These are phyloP conservation scores for Troides oblongomaculatus DNA, from an alignment of 2,888 invertebrate species.

Conservation along the genomic window DNA sequence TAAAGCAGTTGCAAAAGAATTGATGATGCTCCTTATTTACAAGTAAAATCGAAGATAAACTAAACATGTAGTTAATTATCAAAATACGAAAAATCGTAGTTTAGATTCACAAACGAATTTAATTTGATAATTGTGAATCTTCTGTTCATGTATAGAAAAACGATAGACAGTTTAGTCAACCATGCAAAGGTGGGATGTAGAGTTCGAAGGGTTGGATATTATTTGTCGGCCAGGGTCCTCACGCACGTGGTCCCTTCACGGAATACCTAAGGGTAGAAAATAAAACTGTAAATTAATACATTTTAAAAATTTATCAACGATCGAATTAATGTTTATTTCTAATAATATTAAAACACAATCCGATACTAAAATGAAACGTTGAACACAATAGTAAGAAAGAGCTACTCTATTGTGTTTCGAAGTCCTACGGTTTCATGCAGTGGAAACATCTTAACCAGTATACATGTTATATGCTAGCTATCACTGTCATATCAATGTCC, in stretches of 20 bases:
- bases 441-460: too few relatives aligned
- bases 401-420: not conserved
- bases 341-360: not conserved
- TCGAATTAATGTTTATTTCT: not conserved
- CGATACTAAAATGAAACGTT: not conserved
- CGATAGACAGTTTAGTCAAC: conserved; percentile 11
- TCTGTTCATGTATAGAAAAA: not conserved
- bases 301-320: not conserved
- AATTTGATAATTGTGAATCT: not conserved
- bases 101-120: not conserved
- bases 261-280: not conserved
- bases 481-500: too few relatives aligned
- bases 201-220: conserved; percentile 50
- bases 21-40: too few relatives aligned
- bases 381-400: not conserved
- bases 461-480: too few relatives aligned
- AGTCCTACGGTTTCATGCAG: too few relatives aligned
- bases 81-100: too few relatives aligned
- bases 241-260: conserved; percentile 15
- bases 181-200: conserved; percentile 45
- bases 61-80: too few relatives aligned
- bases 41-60: too few relatives aligned
- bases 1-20: too few relatives aligned
- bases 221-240: conserved; percentile 41
- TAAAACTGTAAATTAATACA: not conserved